These are phyloP conservation scores for Eulemur albifrons DNA, from an alignment of 2,797 vertebrate species.

Conservation along the genomic window DNA sequence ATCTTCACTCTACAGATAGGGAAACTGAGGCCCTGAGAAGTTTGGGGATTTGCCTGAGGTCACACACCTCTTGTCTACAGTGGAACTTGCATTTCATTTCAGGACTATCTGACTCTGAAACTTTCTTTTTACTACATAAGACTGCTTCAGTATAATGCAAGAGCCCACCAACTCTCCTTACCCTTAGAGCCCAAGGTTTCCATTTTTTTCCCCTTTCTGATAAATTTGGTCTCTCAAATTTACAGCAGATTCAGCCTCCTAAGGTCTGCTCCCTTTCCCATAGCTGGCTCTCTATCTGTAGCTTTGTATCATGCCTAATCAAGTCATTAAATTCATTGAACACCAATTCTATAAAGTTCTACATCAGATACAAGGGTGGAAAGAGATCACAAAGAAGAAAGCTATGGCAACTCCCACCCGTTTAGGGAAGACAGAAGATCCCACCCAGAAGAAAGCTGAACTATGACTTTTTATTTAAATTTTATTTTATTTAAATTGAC, in stretches of 20 bases:
- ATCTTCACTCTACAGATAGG: not conserved
- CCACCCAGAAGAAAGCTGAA: not conserved
- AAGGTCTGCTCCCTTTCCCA: not conserved
- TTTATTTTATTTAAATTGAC: not conserved
- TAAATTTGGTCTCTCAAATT: slow-evolving; percentile 8
- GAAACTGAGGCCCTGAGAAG: not conserved
- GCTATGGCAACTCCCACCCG: not conserved
- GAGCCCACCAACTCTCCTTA: not conserved
- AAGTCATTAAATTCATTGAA: not conserved
- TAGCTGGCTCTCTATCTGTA: not conserved
- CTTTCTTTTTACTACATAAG: not conserved
- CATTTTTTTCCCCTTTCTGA: not conserved
- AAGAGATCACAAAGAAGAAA: not conserved
- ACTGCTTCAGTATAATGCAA: not conserved
- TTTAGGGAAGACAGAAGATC: slow-evolving; percentile 17
- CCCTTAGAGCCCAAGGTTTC: not conserved
- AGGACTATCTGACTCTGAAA: not conserved
- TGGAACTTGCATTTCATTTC: slow-evolving; percentile 9
- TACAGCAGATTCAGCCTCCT: not conserved
- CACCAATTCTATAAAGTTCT: not conserved
- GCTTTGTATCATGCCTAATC: not conserved
- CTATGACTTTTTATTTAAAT: not conserved
- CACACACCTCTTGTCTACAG: not conserved
- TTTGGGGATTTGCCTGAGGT: not conserved
- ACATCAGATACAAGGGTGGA: not conserved